A percentile compares a stretch with the other conserved stretches of the same genome.
phyloP scores from a whole-genome alignment of 1,140 invertebrate genomes.

The Eurytemora carolleeae region DNA sequence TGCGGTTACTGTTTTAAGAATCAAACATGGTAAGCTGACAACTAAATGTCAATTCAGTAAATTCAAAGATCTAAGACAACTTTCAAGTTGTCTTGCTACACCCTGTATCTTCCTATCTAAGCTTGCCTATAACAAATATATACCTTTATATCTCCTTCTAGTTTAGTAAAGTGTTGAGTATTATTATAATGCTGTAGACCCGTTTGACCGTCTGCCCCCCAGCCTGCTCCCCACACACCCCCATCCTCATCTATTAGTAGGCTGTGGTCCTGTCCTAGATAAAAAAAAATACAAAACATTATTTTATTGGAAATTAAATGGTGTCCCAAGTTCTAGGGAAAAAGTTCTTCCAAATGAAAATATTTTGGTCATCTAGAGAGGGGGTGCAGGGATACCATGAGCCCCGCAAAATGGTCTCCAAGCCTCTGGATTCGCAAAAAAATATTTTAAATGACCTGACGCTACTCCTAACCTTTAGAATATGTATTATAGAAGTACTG shows the following conservation, averaged over 20 bases:
- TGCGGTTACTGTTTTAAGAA: neutral
- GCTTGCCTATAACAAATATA: neutral
- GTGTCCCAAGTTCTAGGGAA: too few species aligned
- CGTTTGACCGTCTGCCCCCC: slow-evolving; percentile 86
- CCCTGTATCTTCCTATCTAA: slow-evolving; percentile 24
- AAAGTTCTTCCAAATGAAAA: too few species aligned
- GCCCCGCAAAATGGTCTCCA: too few species aligned
- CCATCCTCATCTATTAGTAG: slow-evolving; percentile 58
- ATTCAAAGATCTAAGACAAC: too few species aligned
- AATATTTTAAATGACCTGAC: too few species aligned
- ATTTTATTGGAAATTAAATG: too few species aligned
- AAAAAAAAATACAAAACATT: too few species aligned
- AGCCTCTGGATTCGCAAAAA: too few species aligned
- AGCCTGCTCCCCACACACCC: slow-evolving; percentile 67
- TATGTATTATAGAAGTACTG: too few species aligned
- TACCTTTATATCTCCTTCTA: slow-evolving; percentile 52
- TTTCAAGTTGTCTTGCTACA: slow-evolving; percentile 22
- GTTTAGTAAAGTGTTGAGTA: slow-evolving; percentile 25
- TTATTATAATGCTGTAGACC: slow-evolving; percentile 48
- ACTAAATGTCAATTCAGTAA: neutral
- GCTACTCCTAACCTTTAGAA: too few species aligned
- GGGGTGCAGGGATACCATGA: too few species aligned
- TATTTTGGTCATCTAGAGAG: too few species aligned
- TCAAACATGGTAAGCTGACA: neutral
- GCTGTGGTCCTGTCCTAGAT: neutral